Percentiles rank a stretch among this genome's conserved stretches.
Conservation (phyloP, 2,113 vertebrate species). For the Probosciger aterrimus region DNA sequence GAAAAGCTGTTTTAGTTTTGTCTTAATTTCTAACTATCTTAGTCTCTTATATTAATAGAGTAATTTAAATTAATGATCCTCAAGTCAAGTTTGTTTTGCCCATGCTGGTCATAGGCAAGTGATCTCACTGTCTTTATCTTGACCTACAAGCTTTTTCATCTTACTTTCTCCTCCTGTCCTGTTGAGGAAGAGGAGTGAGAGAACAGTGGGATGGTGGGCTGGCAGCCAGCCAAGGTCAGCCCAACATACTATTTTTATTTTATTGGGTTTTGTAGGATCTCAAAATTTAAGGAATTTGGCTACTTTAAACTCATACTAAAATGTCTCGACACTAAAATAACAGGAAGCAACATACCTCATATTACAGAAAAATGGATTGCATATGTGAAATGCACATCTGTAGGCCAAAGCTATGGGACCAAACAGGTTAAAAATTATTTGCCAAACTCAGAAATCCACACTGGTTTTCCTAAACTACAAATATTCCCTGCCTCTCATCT, state of each 20-base stretch:
- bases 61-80: neutral
- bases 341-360: neutral
- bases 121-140: neutral
- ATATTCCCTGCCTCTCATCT: neutral
- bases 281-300: neutral
- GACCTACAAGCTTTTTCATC: neutral
- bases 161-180: fast-evolving
- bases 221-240: neutral
- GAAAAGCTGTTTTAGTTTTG: neutral
- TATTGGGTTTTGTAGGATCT: neutral
- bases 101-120: neutral
- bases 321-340: neutral
- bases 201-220: neutral
- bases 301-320: neutral
- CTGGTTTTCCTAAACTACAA: neutral
- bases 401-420: neutral
- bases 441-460: neutral
- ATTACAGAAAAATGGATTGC: neutral
- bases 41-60: neutral
- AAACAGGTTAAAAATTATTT: neutral
- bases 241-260: neutral
- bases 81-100: neutral
- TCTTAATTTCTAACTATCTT: neutral
- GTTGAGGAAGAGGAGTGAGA: neutral
- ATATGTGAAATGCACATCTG: neutral